Percentiles rank a stretch among this genome's conserved stretches.
These are phyloP conservation scores for Anthopleura sola DNA, from an alignment of 64 coral and sea anemone species.

Conservation along the genomic window DNA sequence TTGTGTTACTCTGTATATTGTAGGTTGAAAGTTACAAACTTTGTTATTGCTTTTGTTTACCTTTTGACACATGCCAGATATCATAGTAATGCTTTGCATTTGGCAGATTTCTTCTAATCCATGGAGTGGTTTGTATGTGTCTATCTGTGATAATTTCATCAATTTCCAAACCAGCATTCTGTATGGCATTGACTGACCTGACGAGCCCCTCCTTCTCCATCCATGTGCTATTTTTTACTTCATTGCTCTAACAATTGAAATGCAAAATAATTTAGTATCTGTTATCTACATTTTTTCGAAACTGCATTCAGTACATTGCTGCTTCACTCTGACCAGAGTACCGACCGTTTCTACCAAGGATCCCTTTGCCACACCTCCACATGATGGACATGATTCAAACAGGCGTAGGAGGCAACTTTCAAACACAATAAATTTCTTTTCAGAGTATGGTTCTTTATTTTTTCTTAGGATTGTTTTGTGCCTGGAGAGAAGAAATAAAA, in stretches of 20 bases:
- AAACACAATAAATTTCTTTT: slow-evolving; percentile 24
- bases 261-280: not conserved
- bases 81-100: not conserved
- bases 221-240: slow-evolving; percentile 37
- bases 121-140: not conserved
- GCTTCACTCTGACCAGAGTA: slow-evolving; percentile 10
- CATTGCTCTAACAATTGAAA: not conserved
- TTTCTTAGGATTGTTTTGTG: too few species aligned
- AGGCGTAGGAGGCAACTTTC: slow-evolving; percentile 7
- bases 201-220: slow-evolving; percentile 25
- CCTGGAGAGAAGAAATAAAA: too few species aligned
- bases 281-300: not conserved
- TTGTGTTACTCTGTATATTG: too few species aligned
- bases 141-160: slow-evolving; percentile 22
- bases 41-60: too few species aligned
- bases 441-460: slow-evolving; percentile 6
- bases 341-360: not conserved
- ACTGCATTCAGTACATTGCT: slow-evolving; percentile 13
- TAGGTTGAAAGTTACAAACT: too few species aligned
- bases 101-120: not conserved
- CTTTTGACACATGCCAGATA: not conserved
- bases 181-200: not conserved
- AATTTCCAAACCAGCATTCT: not conserved
- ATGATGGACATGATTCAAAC: slow-evolving; percentile 16
- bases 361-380: not conserved